Base-by-base conservation (phyloP, 2,113 vertebrate species). In the Mormyrus lacerda region DNA sequence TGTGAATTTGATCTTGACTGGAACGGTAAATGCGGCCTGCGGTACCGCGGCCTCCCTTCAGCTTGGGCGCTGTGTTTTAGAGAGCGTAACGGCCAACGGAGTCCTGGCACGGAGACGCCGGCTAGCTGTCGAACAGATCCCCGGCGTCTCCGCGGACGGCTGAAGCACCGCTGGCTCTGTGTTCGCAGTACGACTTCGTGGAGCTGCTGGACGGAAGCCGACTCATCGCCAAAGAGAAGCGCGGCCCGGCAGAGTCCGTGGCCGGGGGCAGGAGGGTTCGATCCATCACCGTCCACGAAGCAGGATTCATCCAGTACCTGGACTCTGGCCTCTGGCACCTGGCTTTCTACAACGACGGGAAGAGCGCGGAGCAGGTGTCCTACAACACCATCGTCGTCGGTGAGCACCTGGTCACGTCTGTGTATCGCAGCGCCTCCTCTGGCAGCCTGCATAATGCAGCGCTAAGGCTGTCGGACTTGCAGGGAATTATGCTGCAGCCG, bases 291-390 rank as follows among this genome's bases (percentile, higher is more conserved):
- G 94, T 99, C 53, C 98, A 99, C 0, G 97, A 99, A 91, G 98
- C 98, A 0, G 98, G 98, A 61, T 99, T 99, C 90, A 99, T 99
- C 93, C 98, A 99, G 95, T 98, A 97, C 94, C 94, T 99, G 93
- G 97, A 99, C 91, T 95, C 96, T 0, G 98, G 98, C 13, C 97
- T 99, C 93, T 99, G 98, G 98, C 98, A 99, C 91, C 94, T 99
- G 94, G 98, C 98, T 31, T 99, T 99, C 94, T 99, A 99, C 91
- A 99, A 99, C 0, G 98, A 99, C 15, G 98, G 98, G 42, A 97
- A 97, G 73, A 97, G 95, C n/a, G 50, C 95, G 3, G 98, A 99
- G 92, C 94, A 96, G 0, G 98, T 99, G 94, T 99, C 97, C 89
- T 99, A 97, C 90, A 99, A 98, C 94, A 97, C 98, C 91, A 97